phyloP scores from a whole-genome alignment of 2,113 vertebrate genomes.

The Gadus chalcogrammus region DNA sequence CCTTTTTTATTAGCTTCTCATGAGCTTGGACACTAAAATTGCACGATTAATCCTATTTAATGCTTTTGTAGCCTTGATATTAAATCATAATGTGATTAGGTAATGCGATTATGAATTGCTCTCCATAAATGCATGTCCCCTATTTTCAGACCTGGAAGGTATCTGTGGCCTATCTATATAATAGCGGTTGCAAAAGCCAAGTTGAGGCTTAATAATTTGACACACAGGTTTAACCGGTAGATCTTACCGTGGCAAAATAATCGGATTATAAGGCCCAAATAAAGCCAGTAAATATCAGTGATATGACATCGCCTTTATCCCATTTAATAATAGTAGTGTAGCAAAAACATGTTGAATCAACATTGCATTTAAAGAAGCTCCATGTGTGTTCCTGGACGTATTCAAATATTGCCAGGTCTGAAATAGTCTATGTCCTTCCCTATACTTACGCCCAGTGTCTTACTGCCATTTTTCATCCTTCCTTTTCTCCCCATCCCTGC shows the following conservation, averaged over 20 bases:
- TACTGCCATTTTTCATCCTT: too few species aligned
- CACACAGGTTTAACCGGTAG: slow-evolving; percentile 51
- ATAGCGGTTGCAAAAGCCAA: slow-evolving; percentile 53
- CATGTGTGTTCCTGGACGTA: neutral
- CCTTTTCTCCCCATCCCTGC: too few species aligned
- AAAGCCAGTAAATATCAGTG: slow-evolving; percentile 44
- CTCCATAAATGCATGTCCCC: slow-evolving; percentile 27
- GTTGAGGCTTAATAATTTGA: slow-evolving; percentile 56
- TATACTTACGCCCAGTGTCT: neutral
- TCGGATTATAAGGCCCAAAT: slow-evolving; percentile 61
- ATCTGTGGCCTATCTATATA: slow-evolving; percentile 37
- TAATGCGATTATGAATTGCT: slow-evolving; percentile 55
- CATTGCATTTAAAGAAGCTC: neutral
- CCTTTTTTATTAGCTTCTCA: slow-evolving; percentile 24
- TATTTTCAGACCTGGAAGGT: slow-evolving; percentile 39
- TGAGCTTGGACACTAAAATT: slow-evolving; percentile 29
- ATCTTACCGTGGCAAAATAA: slow-evolving; percentile 52
- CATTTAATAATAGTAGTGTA: slow-evolving; percentile 46
- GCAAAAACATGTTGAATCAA: slow-evolving; percentile 22
- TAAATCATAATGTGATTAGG: slow-evolving; percentile 47
- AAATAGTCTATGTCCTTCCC: neutral
- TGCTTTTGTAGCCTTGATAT: slow-evolving; percentile 48
- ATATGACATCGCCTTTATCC: slow-evolving; percentile 34
- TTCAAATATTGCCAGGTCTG: neutral
- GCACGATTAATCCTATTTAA: slow-evolving; percentile 31